Percentiles rank a stretch among this genome's conserved stretches.
These are phyloP conservation scores for Cactoblastis cactorum DNA, from an alignment of 2,888 invertebrate species.

Conservation along the genomic window DNA sequence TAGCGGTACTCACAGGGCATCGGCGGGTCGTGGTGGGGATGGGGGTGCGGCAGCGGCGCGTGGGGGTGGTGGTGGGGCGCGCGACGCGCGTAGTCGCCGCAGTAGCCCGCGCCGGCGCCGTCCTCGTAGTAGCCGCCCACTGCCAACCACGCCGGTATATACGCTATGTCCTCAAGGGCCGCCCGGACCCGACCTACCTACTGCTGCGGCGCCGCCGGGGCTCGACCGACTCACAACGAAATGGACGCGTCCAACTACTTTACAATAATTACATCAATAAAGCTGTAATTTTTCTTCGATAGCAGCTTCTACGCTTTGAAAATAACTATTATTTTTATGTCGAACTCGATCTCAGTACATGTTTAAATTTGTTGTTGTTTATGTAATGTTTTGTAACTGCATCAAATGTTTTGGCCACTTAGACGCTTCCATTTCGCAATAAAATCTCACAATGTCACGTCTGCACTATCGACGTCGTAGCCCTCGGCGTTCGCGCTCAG, in stretches of 20 bases:
- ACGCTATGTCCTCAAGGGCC: conserved; percentile 26
- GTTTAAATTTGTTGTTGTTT: too few species aligned
- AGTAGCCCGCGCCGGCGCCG: conserved; percentile 50
- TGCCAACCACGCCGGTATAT: conserved; percentile 66
- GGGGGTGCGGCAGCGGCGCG: conserved; percentile 28
- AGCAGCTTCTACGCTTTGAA: too few species aligned
- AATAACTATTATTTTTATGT: too few species aligned
- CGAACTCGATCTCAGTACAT: too few species aligned
- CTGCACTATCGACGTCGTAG: conserved; percentile 16
- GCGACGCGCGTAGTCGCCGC: conserved; percentile 62
- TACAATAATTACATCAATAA: not conserved
- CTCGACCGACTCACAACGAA: conserved; percentile 16
- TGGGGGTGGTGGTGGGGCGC: conserved; percentile 37
- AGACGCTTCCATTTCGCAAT: conserved; percentile 1
- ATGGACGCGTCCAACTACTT: not conserved
- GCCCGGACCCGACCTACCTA: conserved; percentile 54
- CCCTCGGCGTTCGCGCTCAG: conserved; percentile 16
- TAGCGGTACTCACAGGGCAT: conserved; percentile 60
- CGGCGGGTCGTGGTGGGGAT: conserved; percentile 51
- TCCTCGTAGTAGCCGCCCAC: conserved; percentile 75
- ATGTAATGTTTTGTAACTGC: not conserved
- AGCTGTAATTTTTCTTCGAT: too few species aligned
- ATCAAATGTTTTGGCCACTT: not conserved
- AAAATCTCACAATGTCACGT: not conserved
- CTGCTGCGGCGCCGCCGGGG: conserved; percentile 20